These are phyloP conservation scores for Trypoxylon attenuatum DNA, from an alignment of 2,888 invertebrate genomes.

Conservation along the genomic window DNA sequence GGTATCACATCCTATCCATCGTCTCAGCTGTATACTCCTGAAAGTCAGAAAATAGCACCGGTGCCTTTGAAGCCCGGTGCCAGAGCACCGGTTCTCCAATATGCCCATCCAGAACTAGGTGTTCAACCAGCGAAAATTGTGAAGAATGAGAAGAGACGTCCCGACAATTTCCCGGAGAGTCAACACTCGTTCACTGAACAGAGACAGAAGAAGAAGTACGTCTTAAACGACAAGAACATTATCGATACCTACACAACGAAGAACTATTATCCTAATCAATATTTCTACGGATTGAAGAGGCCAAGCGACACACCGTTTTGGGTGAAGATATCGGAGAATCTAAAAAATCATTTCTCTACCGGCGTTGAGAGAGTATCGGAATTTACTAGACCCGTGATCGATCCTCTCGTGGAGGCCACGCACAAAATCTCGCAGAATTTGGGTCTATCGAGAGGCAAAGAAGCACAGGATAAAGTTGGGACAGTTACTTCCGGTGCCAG, in stretches of 20 bases:
- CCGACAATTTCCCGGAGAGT: conserved; percentile 62
- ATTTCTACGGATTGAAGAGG: conserved; percentile 78
- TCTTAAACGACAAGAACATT: conserved; percentile 67
- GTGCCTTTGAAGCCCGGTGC: conserved; percentile 83
- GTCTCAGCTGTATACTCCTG: conserved; percentile 80
- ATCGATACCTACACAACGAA: conserved; percentile 67
- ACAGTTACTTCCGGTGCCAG: conserved; percentile 79
- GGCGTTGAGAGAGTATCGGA: conserved; percentile 83
- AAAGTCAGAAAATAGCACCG: conserved; percentile 77
- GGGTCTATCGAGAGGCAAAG: conserved; percentile 78
- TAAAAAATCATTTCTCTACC: conserved; percentile 83
- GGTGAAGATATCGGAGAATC: conserved; percentile 83
- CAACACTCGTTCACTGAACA: conserved; percentile 64
- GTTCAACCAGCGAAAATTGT: conserved; percentile 82
- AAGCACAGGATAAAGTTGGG: conserved; percentile 81
- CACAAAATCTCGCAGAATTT: conserved; percentile 87
- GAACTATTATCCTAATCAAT: conserved; percentile 69
- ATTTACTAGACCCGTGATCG: conserved; percentile 80
- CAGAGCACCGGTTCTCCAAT: conserved; percentile 85
- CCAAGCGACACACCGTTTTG: conserved; percentile 81
- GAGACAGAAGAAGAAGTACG: conserved; percentile 70
- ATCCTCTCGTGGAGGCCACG: conserved; percentile 86
- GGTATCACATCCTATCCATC: conserved; percentile 78
- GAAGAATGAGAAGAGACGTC: conserved; percentile 65
- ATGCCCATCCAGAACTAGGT: conserved; percentile 87